These are phyloP conservation scores for Pandemis cinnamomeana DNA, from an alignment of 2,888 invertebrate species.

Conservation along the genomic window DNA sequence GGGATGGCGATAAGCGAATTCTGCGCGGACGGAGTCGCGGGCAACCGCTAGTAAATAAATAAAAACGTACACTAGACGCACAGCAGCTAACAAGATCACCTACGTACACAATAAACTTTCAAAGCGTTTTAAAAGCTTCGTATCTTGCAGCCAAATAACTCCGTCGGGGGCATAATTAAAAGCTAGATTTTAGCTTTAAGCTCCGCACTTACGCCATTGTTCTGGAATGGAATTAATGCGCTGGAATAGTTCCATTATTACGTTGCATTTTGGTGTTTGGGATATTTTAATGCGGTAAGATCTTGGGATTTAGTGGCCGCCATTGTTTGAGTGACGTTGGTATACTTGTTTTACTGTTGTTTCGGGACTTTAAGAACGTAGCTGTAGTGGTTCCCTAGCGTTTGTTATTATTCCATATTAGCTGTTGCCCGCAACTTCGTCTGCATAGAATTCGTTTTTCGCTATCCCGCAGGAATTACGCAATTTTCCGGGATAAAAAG, in stretches of 20 bases:
- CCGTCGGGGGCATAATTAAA: constrained; percentile 34
- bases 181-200: constrained; percentile 34
- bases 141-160: constrained; percentile 34
- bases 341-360: background rate
- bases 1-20: too few species aligned
- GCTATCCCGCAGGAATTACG: too few species aligned
- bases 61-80: too few species aligned
- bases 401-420: too few species aligned
- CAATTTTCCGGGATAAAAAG: too few species aligned
- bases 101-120: background rate
- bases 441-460: too few species aligned
- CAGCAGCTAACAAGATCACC: background rate
- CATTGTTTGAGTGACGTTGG: background rate
- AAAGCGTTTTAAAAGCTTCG: constrained; percentile 4
- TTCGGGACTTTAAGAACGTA: too few species aligned
- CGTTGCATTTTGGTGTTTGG: background rate
- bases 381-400: too few species aligned
- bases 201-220: constrained; percentile 22
- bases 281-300: background rate
- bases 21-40: too few species aligned
- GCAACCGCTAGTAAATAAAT: too few species aligned
- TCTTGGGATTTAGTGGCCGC: background rate
- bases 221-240: constrained; percentile 4
- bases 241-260: constrained; percentile 21
- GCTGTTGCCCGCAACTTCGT: too few species aligned